Base-by-base conservation (phyloP, 35 echinoderm and acorn worm species). In the Ophiothrix spiculata region DNA sequence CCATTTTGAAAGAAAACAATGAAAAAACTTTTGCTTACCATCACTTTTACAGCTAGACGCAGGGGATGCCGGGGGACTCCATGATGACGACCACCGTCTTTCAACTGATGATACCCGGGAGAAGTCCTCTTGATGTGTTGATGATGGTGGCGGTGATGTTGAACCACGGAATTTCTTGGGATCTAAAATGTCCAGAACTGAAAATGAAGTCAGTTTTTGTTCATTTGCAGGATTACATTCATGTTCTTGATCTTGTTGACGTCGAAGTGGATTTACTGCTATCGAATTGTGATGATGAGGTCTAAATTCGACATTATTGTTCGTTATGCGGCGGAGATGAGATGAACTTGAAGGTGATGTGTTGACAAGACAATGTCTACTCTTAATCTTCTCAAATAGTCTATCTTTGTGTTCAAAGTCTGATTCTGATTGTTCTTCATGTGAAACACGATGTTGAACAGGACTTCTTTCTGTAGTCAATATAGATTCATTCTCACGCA, bases 171-270 rank as follows among this genome's bases (percentile, higher is more conserved):
- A 84, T 56, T 84, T 84, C 21, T 84, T 84, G 1, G 81, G 81
- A 28, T 84, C 63, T 21, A 84, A 56, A 63, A 84, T 84, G 33
- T 84, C 81, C 35, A 60, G 34, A 45, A 84, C 81, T 33, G 81
- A 84, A 36, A 84, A 84, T 31, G 81, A 25, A 21, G 81, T 84
- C 23, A 84, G 40, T 84, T 84, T 84, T 14, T 45, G 81, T 54
- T 64, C 81, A 37, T 21, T 35, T 82, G 23, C 33, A 34, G 1
- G 29, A 31, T 33, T 17, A 60, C 23, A 56, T 37, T 60, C 49
- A 33, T 4, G 28, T 60, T 60, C 36, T 84, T 37, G 42, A 11
- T 38, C 17, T 31, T 15, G 75, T 17, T 29, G 75, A 77, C 32
- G 75, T 45, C 40, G 42, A 49, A 10, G n/a, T n/a, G n/a, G 42